Evolutionary conservation across 2,113 vertebrate species (phyloP).

Genomic region (Pogonocichla stellata): DNA sequence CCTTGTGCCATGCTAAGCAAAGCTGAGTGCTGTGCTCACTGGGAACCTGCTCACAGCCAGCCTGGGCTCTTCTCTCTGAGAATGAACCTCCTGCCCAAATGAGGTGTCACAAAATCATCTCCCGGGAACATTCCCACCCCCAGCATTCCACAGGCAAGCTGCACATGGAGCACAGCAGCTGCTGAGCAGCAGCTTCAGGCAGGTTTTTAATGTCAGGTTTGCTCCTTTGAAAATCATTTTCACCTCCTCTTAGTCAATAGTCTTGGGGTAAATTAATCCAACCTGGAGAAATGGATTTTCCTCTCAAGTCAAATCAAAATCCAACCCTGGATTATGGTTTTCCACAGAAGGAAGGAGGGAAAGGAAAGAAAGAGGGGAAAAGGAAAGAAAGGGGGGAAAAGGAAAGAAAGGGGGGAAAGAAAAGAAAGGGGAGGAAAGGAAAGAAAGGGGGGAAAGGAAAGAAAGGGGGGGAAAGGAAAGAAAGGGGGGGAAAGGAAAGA

Average conservation of each 20-base stretch:
- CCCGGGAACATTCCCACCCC: background rate
- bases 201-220: background rate
- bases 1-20: rapidly evolving
- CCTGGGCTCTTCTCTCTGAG: background rate
- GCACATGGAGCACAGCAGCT: background rate
- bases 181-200: background rate
- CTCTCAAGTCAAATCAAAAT: background rate
- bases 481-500: no score
- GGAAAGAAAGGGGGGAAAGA: no score
- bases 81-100: background rate
- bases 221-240: background rate
- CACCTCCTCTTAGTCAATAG: background rate
- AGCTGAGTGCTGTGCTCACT: background rate
- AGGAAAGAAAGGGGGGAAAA: background rate
- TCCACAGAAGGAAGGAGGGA: background rate
- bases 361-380: no score
- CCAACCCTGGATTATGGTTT: background rate
- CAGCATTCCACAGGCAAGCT: background rate
- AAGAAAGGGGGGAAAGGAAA: no score
- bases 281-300: background rate
- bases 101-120: background rate
- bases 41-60: background rate
- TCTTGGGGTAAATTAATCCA: background rate
- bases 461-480: no score
- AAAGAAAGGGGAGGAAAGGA: no score